Percentiles rank a stretch among this genome's conserved stretches.
Evolutionary conservation across 2,797 vertebrate species (phyloP).

Genomic region (Clamator glandarius): DNA sequence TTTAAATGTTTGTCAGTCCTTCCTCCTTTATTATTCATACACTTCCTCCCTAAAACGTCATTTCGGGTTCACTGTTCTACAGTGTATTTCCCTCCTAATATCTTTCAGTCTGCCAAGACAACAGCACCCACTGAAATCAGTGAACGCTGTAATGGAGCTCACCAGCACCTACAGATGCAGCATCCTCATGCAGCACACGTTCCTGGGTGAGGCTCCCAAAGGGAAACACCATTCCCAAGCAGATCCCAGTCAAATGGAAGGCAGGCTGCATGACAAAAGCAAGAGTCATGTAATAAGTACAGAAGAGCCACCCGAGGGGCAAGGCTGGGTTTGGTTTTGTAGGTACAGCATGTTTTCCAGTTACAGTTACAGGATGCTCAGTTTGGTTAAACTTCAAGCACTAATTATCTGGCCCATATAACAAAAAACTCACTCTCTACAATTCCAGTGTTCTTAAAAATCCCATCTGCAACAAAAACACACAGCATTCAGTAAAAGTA

Average conservation of each 20-base stretch:
- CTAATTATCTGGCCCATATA: not conserved
- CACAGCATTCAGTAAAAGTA: not conserved
- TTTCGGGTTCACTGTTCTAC: not conserved
- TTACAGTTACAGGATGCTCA: not conserved
- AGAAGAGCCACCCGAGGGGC: not conserved
- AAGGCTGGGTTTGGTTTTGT: not conserved
- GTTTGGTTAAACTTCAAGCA: not conserved
- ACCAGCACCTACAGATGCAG: not conserved
- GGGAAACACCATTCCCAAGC: not conserved
- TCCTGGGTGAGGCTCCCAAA: not conserved
- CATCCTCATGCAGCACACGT: accelerated
- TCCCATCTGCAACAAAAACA: not conserved
- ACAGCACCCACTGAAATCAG: not conserved
- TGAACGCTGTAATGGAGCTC: not conserved
- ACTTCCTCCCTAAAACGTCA: not conserved
- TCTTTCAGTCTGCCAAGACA: not conserved
- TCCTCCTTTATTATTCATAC: not conserved
- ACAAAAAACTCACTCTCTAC: not conserved
- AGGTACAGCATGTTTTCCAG: not conserved
- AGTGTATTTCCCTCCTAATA: not conserved
- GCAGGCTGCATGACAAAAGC: not conserved
- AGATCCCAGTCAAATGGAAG: not conserved
- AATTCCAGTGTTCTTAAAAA: not conserved
- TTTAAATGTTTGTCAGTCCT: not conserved
- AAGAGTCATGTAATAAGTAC: not conserved